A percentile compares a stretch with the other conserved stretches of the same genome.
phyloP scores from a whole-genome alignment of 2,113 vertebrate genomes.

The Diadophis punctatus region DNA sequence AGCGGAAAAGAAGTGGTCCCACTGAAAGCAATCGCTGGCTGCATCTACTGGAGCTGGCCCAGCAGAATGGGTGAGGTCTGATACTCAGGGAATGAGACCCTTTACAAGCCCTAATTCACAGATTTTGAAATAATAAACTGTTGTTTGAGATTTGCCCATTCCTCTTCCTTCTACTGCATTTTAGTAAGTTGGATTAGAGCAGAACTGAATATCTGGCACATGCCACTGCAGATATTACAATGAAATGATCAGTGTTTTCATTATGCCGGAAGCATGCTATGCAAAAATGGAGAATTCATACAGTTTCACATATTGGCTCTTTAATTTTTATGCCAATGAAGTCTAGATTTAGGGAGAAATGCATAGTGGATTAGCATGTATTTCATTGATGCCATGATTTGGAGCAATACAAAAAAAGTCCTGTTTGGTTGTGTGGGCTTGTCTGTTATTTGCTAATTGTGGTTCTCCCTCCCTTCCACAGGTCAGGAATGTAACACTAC shows the following conservation, averaged over 20 bases:
- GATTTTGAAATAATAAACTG: not conserved
- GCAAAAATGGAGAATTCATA: not conserved
- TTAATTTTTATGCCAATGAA: not conserved
- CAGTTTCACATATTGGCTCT: not conserved
- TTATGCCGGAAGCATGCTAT: not conserved
- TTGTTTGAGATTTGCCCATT: not conserved
- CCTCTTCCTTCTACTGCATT: not conserved
- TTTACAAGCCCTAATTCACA: not conserved
- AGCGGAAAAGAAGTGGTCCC: not conserved
- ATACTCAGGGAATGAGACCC: not conserved
- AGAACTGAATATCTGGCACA: not conserved
- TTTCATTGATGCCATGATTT: not conserved
- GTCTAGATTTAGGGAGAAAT: not conserved
- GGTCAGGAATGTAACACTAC: slow-evolving; percentile 5
- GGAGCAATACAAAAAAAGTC: not conserved
- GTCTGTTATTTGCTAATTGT: not conserved
- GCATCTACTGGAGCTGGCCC: not conserved
- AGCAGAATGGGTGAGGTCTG: not conserved
- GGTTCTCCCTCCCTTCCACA: not conserved
- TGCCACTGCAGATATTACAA: not conserved
- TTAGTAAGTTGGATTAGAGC: not conserved
- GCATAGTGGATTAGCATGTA: not conserved
- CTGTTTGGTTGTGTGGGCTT: slow-evolving; percentile 1
- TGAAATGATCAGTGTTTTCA: not conserved
- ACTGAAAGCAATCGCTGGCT: not conserved